phyloP scores from a whole-genome alignment of 2,888 invertebrate genomes.

The Agrenia bidenticulata region DNA sequence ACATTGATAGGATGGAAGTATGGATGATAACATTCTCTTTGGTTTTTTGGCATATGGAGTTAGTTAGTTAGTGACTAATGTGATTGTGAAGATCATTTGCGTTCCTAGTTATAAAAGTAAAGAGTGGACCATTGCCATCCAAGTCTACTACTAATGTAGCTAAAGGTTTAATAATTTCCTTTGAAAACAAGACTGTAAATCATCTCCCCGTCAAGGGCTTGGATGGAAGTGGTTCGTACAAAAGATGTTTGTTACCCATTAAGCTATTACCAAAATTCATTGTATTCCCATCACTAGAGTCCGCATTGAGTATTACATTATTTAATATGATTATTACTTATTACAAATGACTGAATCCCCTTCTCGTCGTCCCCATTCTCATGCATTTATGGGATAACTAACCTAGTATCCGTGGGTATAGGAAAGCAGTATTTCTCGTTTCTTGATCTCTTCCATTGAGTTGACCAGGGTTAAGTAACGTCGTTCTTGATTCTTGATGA shows the following conservation, averaged over 20 bases:
- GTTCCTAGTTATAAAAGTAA: background rate
- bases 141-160: background rate
- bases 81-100: background rate
- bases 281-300: constrained; percentile 5
- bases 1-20: too few species aligned
- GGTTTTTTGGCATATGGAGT: constrained; percentile 1
- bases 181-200: constrained; percentile 53
- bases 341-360: too few species aligned
- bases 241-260: constrained; percentile 26
- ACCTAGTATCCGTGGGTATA: background rate
- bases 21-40: too few species aligned
- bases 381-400: too few species aligned
- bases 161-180: constrained; percentile 40
- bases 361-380: background rate
- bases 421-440: background rate
- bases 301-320: constrained; percentile 18
- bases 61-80: background rate
- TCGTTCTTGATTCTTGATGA: background rate
- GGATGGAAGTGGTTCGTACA: constrained; percentile 8
- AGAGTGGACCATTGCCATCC: background rate
- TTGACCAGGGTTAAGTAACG: background rate
- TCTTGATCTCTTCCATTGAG: background rate
- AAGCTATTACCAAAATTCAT: constrained; percentile 18
- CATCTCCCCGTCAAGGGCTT: constrained; percentile 46
- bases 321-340: constrained; percentile 6